Base-by-base conservation (phyloP, 2,888 invertebrate species). In the Clitarchus hookeri region DNA sequence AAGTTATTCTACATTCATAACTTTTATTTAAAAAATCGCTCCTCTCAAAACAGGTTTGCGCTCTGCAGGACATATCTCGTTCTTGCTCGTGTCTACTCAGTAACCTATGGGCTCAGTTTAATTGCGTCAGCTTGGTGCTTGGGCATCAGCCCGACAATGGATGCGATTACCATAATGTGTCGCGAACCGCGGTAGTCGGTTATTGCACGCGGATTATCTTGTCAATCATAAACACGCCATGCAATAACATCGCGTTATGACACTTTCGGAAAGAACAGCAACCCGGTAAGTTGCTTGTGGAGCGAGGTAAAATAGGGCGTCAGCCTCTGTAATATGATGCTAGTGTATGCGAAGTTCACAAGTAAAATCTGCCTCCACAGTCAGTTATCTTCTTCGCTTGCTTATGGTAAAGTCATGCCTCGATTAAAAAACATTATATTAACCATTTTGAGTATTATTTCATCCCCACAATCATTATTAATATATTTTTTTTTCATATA, bases 91-190 rank as follows among this genome's bases (percentile, higher is more conserved):
- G n/a, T n/a, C 0, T 65, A 19, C 65, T 23, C 16, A 65, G 65
- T 65, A 65, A 65, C 65, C 65, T 65, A 65, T n/a, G 65, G n/a
- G 65, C 65, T 65, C 65, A 65, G 65, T 65, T 65, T 65, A 65
- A 65, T 65, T 65, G 65, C 65, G 65, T 65, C n/a, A 65, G 65
- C 65, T n/a, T 23, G 19, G 8, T n/a, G 65, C 65, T n/a, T 65
- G 65, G 19, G 65, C 65, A 65, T 65, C 65, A 65, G 8, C 65
- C 65, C 65, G 65, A 65, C 65, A 65, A 12, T 65, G n/a, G 65
- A 65, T n/a, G 65, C 65, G 65, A 65, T 65, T 65, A 65, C 65
- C 65, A 65, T 65, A 65, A 65, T 65, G 65, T 65, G 65, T 8
- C 65, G 65, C 16, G 6, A 65, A 6, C 65, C 65, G 3, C 23